Base-by-base conservation (phyloP, 2,113 vertebrate species). In the Trichomycterus rosablanca region DNA sequence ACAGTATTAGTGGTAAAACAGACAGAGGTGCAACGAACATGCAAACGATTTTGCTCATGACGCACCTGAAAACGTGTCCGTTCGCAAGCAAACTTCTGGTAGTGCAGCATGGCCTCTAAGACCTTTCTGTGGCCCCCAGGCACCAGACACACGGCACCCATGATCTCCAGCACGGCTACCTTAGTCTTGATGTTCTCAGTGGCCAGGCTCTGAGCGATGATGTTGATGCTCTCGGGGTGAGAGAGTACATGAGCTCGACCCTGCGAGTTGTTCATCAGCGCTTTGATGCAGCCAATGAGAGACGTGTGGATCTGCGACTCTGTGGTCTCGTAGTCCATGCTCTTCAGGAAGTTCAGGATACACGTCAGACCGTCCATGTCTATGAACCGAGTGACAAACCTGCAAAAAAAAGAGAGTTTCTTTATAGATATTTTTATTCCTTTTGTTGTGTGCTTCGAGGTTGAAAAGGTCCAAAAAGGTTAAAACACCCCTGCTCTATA, bases 211-310 rank as follows among this genome's bases (percentile, higher is more conserved):
- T 97, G 97, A 74, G 95, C 95, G 1, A 99, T 98, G 63, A 96
- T 93, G 18, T 98, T 97, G 66, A 99, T 99, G 81, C 94, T 98
- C 88, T 97, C 93, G 0, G 90, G 82, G 76, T 99, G 97, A 15
- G 97, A 90, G 71, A 99, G 88, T 50, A 99, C 95, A 0, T 99
- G 95, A 63, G 95, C 93, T 37, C 97, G 86, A 51, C 97, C 97
- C 81, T 95, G 93, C 57, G 97, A 97, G 87, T 99, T 99, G 87
- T 99, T 99, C 97, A 99, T 97, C 75, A 98, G 88, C 1, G 95
- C 97, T 79, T 99, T 98, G 81, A 99, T 95, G 82, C 97, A 99
- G 24, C 97, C 97, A 22, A 99, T 99, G 66, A 99, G 93, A 3
- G 97, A 98, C 71, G 95, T 98, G 88, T 99, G 97, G 87, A 99